Conservation (phyloP, 2,113 vertebrate species). For the Fregata magnificens region DNA sequence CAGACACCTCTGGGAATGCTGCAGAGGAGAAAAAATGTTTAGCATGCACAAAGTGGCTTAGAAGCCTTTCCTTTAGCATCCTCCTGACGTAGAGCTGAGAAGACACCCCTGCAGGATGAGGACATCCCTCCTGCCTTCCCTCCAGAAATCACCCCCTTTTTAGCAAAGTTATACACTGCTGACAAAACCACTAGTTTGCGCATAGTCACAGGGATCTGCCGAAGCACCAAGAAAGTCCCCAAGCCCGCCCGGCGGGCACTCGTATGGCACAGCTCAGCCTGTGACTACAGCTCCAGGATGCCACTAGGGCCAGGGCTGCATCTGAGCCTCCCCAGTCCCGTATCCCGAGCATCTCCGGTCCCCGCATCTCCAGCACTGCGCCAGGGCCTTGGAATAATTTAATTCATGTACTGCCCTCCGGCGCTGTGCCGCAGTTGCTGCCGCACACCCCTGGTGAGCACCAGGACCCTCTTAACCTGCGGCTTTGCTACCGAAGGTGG, state of each 20-base stretch:
- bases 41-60: background rate
- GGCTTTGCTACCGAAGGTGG: background rate
- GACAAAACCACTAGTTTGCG: background rate
- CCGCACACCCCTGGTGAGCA: fast-evolving
- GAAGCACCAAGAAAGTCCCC: fast-evolving
- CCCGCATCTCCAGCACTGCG: background rate
- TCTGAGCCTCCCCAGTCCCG: fast-evolving
- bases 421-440: fast-evolving
- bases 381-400: background rate
- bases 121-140: background rate
- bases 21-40: background rate
- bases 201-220: background rate
- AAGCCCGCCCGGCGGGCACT: fast-evolving
- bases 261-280: background rate
- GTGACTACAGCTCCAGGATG: background rate
- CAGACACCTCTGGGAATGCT: background rate
- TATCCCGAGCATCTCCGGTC: background rate
- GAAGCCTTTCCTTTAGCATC: background rate
- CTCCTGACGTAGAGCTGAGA: fast-evolving
- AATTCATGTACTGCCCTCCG: background rate
- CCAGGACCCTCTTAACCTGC: background rate
- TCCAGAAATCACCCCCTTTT: background rate
- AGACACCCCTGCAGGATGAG: background rate
- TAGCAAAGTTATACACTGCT: background rate
- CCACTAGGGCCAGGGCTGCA: background rate